A percentile compares a stretch with the other conserved stretches of the same genome.
Conservation (phyloP, 1,140 invertebrate species). For the Aphelenchoides besseyi region DNA sequence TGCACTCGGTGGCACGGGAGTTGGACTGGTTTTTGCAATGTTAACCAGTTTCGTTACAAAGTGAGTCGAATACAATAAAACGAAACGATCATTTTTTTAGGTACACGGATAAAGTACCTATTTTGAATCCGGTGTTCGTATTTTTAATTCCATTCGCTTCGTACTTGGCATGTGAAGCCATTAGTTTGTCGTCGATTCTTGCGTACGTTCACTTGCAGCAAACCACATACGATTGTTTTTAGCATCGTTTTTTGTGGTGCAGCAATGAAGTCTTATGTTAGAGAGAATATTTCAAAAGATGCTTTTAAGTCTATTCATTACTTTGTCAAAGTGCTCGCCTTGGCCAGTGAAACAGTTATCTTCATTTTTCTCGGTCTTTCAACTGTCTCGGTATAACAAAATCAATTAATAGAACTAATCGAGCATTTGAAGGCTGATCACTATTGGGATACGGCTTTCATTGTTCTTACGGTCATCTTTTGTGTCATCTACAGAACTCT, state of each 20-base stretch:
- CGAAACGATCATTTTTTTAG: slow-evolving; percentile 25
- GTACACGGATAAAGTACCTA: slow-evolving; percentile 53
- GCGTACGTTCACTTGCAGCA: slow-evolving; percentile 36
- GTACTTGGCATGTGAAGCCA: slow-evolving; percentile 48
- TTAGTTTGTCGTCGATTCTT: slow-evolving; percentile 53
- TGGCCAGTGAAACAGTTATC: slow-evolving; percentile 87
- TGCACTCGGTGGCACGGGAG: slow-evolving; percentile 83
- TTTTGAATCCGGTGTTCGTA: slow-evolving; percentile 58
- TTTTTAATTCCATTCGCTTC: slow-evolving; percentile 54
- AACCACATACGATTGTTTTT: neutral
- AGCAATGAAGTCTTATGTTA: slow-evolving; percentile 98
- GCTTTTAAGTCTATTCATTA: slow-evolving; percentile 96
- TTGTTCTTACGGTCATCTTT: slow-evolving; percentile 86
- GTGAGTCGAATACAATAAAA: slow-evolving; percentile 25
- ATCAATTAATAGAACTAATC: no score
- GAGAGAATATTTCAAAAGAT: slow-evolving; percentile 92
- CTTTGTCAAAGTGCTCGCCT: slow-evolving; percentile 87
- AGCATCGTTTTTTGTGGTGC: slow-evolving; percentile 97
- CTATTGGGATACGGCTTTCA: slow-evolving; percentile 92
- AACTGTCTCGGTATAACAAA: slow-evolving; percentile 80
- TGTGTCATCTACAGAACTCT: slow-evolving; percentile 81
- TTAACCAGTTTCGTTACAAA: slow-evolving; percentile 72
- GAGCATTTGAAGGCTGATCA: no score
- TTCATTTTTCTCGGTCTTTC: slow-evolving; percentile 98
- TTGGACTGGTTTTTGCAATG: slow-evolving; percentile 93